Evolutionary conservation across 2,797 vertebrate genomes (phyloP), one percentile per base, ranked within the genome.

Genomic region (Microcaecilia unicolor): DNA sequence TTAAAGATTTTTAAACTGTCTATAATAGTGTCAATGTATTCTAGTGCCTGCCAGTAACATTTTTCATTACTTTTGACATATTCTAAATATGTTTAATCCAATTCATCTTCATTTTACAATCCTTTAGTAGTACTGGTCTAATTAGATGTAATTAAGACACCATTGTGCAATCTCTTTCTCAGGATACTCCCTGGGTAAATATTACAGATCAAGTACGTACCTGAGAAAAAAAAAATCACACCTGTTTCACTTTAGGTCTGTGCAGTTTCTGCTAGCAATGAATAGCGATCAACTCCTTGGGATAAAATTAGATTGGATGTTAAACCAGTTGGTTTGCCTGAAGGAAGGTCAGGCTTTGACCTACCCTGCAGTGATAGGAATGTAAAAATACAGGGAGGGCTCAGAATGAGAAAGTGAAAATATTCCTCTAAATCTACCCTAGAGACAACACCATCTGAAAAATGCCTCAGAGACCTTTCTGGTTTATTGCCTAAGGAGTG

Each of bases 261-360:
- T 31, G 30, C 27, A 31, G 24, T 44, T 49, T 51, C n/a, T 41
- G 29, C 32, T 30, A 27, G 23, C 41, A 37, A 9, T 41, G 17
- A 43, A 35, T 43, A 24, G 29, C 31, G 27, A 4, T 3, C 34
- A 48, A 44, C 6, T 34, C 9, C 19, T 38, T 46, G 54, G 44
- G 44, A 41, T 46, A 49, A 55, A 48, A 69, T 69, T 44, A 44
- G 38, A 42, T 3, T 5, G 34, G 40, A 63, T 51, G 40, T 41
- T 53, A 55, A 64, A 67, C 61, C 2, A 7, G 58, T 68, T 44
- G 15, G 32, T 41, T 59, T 45, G 50, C 51, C 35, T 66, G 41
- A 3, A 8, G 9, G 33, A 48, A 58, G 40, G 35, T 31, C 34
- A 56, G 41, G 27, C 57, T 76, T 66, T 65, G 49, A 60, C 68